phyloP scores from a whole-genome alignment of 2,797 vertebrate species.

The Phalloptychus januarius region DNA sequence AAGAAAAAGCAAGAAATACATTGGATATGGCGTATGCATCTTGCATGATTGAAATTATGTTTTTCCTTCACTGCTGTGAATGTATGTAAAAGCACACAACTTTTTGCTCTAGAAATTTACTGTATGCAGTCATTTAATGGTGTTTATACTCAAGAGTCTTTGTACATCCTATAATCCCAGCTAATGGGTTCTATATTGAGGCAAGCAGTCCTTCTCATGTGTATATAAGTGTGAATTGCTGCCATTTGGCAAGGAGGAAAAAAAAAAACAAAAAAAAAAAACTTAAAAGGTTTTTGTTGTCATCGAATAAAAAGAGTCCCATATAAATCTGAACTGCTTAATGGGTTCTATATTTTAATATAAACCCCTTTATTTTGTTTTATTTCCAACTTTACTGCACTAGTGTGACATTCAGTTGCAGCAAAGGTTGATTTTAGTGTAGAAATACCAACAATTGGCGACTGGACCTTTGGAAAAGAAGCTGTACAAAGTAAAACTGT shows the following conservation, averaged over 20 bases:
- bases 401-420: background rate
- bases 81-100: background rate
- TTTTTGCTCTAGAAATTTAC: background rate
- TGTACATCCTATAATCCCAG: background rate
- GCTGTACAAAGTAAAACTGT: background rate
- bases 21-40: no score
- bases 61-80: background rate
- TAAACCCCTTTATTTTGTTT: background rate
- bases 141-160: background rate
- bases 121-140: background rate
- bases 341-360: background rate
- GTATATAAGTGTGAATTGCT: background rate
- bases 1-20: background rate
- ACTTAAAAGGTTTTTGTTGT: background rate
- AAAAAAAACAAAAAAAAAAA: background rate
- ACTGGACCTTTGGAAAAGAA: no score
- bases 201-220: constrained; percentile 5
- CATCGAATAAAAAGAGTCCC: background rate
- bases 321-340: background rate
- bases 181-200: constrained; percentile 8
- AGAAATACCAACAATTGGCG: no score
- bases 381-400: background rate
- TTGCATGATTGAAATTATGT: background rate
- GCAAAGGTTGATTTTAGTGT: background rate
- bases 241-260: background rate